Conservation (phyloP, 2,888 invertebrate genomes). For the Hanleya hanleyi region DNA sequence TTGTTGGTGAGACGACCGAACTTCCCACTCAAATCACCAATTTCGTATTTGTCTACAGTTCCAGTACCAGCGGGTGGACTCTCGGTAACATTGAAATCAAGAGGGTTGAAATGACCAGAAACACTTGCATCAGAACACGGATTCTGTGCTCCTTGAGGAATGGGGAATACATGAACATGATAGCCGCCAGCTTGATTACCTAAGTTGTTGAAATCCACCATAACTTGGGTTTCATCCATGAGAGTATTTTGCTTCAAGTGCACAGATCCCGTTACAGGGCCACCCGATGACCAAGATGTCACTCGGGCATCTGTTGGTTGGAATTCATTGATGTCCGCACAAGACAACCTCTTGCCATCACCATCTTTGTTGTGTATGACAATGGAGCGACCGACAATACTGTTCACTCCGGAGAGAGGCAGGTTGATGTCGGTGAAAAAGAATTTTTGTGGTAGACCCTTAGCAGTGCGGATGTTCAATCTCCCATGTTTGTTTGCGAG, state of each 20-base stretch:
- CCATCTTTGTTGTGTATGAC: constrained; percentile 92
- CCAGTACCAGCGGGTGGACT: constrained; percentile 15
- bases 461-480: constrained; percentile 38
- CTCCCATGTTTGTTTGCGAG: constrained; percentile 73
- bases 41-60: constrained; percentile 83
- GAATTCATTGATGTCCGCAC: constrained; percentile 77
- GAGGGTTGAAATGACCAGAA: constrained; percentile 23
- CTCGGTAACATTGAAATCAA: neutral
- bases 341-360: constrained; percentile 83
- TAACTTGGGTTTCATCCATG: constrained; percentile 53
- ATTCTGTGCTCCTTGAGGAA: neutral
- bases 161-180: constrained; percentile 84
- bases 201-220: constrained; percentile 84
- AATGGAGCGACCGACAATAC: constrained; percentile 86
- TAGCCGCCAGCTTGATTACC: constrained; percentile 81
- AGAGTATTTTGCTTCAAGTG: constrained; percentile 11
- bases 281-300: neutral
- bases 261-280: constrained; percentile 9
- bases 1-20: constrained; percentile 19
- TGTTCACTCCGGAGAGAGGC: constrained; percentile 83
- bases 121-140: constrained; percentile 22
- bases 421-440: constrained; percentile 84
- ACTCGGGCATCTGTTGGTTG: constrained; percentile 1
- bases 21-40: constrained; percentile 86
- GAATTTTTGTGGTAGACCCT: constrained; percentile 7